These are phyloP conservation scores for Tarsius wallacei DNA, from an alignment of 2,797 vertebrate genomes.

Conservation along the genomic window DNA sequence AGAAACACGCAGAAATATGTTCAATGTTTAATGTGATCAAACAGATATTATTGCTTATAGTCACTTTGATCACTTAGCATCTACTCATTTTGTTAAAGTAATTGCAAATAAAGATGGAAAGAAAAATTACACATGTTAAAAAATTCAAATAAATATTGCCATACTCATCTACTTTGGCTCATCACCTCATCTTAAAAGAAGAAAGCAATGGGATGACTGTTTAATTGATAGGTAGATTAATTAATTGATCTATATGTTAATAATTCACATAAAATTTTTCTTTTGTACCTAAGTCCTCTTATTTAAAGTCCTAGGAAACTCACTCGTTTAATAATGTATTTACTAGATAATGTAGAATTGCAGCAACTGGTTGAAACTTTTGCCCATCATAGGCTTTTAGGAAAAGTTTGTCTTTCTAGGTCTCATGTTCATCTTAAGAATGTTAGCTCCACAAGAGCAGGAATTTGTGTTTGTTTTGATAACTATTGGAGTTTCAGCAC, in stretches of 20 bases:
- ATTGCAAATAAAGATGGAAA: neutral
- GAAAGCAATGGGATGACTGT: neutral
- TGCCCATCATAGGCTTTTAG: neutral
- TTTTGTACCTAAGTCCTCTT: neutral
- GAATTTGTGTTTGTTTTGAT: neutral
- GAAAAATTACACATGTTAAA: neutral
- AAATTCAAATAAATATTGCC: neutral
- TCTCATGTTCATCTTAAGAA: neutral
- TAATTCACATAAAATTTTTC: neutral
- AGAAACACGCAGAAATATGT: neutral
- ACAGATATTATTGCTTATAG: slow-evolving; percentile 1
- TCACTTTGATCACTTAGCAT: neutral
- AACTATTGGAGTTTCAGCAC: neutral
- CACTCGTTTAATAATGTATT: neutral
- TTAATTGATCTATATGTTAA: neutral
- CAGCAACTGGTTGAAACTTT: slow-evolving; percentile 26
- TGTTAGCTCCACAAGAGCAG: neutral
- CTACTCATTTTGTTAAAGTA: neutral
- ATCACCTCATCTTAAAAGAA: neutral
- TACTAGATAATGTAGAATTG: neutral
- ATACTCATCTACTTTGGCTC: neutral
- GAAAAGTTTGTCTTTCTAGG: neutral
- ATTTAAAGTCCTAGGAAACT: neutral
- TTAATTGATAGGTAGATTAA: neutral
- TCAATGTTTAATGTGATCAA: neutral